A percentile compares a stretch with the other conserved stretches of the same genome.
These are phyloP conservation scores for Trissoscelio sp. DNA, from an alignment of 2,888 invertebrate genomes.

Conservation along the genomic window DNA sequence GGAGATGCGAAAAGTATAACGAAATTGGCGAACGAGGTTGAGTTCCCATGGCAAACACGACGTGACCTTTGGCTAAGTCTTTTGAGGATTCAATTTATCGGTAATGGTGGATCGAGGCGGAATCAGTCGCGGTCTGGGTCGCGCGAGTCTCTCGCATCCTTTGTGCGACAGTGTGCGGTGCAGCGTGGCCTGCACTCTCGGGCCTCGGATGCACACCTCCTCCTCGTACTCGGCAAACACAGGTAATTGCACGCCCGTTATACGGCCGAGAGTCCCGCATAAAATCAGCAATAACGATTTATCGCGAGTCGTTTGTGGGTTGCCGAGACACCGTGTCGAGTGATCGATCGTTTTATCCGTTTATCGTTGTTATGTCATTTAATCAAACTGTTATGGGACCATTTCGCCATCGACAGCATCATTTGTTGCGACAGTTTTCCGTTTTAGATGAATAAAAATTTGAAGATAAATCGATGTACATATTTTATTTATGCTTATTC, in stretches of 20 bases:
- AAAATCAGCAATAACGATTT: conserved; percentile 68
- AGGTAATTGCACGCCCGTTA: conserved; percentile 67
- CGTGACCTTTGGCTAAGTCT: conserved; percentile 52
- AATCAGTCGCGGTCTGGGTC: conserved; percentile 56
- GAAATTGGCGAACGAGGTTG: conserved; percentile 10
- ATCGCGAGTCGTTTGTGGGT: conserved; percentile 59
- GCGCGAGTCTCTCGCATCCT: conserved; percentile 29
- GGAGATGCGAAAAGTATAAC: too few relatives aligned
- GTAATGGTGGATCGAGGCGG: conserved; percentile 48
- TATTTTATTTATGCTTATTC: too few relatives aligned
- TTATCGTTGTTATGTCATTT: conserved; percentile 61
- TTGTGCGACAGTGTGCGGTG: conserved; percentile 36
- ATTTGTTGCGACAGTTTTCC: neutral
- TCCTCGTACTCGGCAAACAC: conserved; percentile 58
- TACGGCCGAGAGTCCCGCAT: conserved; percentile 64
- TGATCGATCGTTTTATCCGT: conserved; percentile 63
- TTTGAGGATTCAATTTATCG: conserved; percentile 60
- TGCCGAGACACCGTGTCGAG: conserved; percentile 58
- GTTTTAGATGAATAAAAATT: too few relatives aligned
- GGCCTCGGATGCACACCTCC: conserved; percentile 42
- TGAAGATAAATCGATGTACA: too few relatives aligned
- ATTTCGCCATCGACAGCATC: neutral
- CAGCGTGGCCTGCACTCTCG: conserved; percentile 26
- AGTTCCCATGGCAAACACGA: conserved; percentile 27
- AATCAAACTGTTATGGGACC: conserved; percentile 40